Evolutionary conservation across 2,797 vertebrate genomes (phyloP), one percentile per base, ranked within the genome.

Genomic region (Sebastes itinus): DNA sequence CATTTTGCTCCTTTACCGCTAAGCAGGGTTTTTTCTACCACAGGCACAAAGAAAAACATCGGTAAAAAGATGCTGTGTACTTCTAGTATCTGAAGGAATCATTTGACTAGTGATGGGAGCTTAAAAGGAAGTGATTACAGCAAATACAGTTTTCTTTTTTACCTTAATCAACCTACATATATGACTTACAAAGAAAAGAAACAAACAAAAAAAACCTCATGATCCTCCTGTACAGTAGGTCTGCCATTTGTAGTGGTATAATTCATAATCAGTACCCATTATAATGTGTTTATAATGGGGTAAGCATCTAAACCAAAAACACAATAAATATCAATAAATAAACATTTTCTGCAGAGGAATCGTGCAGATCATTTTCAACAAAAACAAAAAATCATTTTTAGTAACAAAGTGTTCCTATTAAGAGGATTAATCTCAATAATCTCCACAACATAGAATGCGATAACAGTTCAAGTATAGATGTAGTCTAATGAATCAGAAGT

Each of bases 311-410:
- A 83, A 78, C 27, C 6, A 61, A 75, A 54, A 85, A 77, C 73
- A 92, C 87, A 94, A 95, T 94, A 94, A 95, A 95, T 95, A 95
- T 82, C 79, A 94, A 95, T 95, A 95, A 95, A 95, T 95, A 91
- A 93, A 94, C 72, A 88, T 84, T 86, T 84, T 84, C 82, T 83
- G 82, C 80, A 85, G 79, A 86, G 56, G 89, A 88, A 86, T 38
- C 63, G 72, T 77, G 72, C 81, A 83, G 72, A 80, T 76, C 78
- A 55, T 84, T 89, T 83, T 83, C 72, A 78, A 75, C 63, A 42
- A 80, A 22, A 86, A 5, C 84, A 81, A 89, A 55, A 76, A 88
- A 62, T 8, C 2, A 65, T 80, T 81, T 81, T 90, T 92, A 93
- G 91, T 93, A 83, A 91, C 87, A 88, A 88, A 79, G 81, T 66